Base-by-base conservation (phyloP, 1,140 invertebrate species). In the Cotesia glomerata region DNA sequence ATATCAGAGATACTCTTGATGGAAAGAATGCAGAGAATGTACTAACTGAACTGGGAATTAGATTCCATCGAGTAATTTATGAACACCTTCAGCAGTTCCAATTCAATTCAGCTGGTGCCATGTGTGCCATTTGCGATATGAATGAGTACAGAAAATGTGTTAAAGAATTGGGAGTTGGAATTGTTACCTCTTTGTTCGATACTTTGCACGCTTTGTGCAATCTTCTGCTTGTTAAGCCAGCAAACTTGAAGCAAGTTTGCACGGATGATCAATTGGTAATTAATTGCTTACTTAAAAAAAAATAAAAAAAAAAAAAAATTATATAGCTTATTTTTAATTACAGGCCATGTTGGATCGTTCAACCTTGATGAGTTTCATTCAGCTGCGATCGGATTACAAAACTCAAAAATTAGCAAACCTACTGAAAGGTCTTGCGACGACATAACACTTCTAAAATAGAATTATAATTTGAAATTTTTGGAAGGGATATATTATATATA, bases 71-170 rank as follows among this genome's bases (percentile, higher is more conserved):
- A 71, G 92, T 97, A n/a, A 94, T 99, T 67, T 97, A 97, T 80
- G 97, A 98, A 78, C 98, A 99, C 87, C 88, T 99, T 52, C 92
- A 95, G 76, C 95, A 96, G 78, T 99, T 96, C 89, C 95, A 97
- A 80, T 99, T 98, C 81, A 98, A 97, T 88, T 95, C 95, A 16
- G 92, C 96, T 71, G 98, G 97, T 69, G 97, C 97, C 2, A 98
- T 99, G 95, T 93, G 97, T 83, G 95, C 95, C 1, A 98, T 99
- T 74, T 99, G 96, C 88, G 98, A 99, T 89, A 94, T 99, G 66
- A 98, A 98, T 82, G 98, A 99, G 84, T 95, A 95, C 84, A 89
- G 97, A 36, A 96, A 92, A 83, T 95, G 92, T 88, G 92, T 94
- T 8, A 91, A 93, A 76, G 88, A 91, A 77, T 90, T 95, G 79